Conservation (phyloP, 2,888 invertebrate species). For the Thalpophila matura region DNA sequence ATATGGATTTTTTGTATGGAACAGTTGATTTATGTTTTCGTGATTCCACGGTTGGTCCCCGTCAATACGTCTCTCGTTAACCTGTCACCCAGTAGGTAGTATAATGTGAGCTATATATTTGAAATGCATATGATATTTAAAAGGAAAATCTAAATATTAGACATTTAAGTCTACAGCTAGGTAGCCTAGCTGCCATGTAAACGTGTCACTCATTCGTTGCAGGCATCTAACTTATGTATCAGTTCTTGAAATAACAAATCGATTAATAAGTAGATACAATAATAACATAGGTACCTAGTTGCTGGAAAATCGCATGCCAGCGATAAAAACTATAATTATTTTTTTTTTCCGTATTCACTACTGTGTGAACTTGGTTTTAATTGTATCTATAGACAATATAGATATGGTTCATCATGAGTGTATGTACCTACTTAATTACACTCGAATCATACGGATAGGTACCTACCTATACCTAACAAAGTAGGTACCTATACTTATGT, state of each 20-base stretch:
- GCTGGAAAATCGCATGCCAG: conserved; percentile 45
- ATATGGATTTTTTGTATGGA: no score
- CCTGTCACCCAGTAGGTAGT: no score
- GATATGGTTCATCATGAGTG: conserved; percentile 31
- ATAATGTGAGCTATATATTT: no score
- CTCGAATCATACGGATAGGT: not conserved
- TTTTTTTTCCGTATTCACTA: conserved; percentile 23
- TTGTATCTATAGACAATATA: conserved; percentile 20
- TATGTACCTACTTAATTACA: not conserved
- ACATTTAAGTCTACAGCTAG: not conserved
- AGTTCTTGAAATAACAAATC: conserved; percentile 53
- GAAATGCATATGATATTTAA: no score
- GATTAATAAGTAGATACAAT: conserved; percentile 42
- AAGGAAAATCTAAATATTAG: not conserved
- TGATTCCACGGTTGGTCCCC: no score
- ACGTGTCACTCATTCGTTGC: conserved; percentile 12
- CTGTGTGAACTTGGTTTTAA: conserved; percentile 48
- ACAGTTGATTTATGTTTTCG: no score
- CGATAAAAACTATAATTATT: conserved; percentile 44
- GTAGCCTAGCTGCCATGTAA: conserved; percentile 1
- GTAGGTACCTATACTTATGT: no score
- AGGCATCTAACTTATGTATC: conserved; percentile 26
- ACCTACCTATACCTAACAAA: not conserved
- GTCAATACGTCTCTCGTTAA: no score
- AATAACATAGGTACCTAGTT: conserved; percentile 31